A percentile compares a stretch with the other conserved stretches of the same genome.
Conservation (phyloP, 2,888 invertebrate species). For the Malachius bipustulatus region DNA sequence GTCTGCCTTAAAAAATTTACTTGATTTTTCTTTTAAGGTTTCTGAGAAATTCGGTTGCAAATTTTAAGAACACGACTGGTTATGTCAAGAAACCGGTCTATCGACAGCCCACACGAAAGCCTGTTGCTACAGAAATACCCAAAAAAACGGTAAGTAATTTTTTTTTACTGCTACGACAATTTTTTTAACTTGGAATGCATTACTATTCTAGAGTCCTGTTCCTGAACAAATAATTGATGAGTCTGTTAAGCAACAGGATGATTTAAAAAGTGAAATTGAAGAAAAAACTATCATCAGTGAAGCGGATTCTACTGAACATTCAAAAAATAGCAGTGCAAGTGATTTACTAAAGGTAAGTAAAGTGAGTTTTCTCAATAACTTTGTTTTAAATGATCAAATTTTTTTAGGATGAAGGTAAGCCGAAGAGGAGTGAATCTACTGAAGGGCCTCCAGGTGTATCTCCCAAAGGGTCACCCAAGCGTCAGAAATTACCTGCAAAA, state of each 20-base stretch:
- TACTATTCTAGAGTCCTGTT: no score
- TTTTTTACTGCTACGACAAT: constrained; percentile 3
- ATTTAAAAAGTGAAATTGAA: constrained; percentile 22
- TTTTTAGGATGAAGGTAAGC: not conserved
- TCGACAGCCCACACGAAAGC: constrained; percentile 11
- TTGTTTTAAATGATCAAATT: not conserved
- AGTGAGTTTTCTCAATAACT: no score
- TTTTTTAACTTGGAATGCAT: no score
- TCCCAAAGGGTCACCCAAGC: constrained; percentile 28
- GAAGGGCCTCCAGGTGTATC: constrained; percentile 35
- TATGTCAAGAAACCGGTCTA: constrained; percentile 50
- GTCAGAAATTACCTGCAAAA: constrained; percentile 21
- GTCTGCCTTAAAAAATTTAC: no score
- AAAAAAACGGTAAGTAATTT: constrained; percentile 7
- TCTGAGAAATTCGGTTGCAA: constrained; percentile 75
- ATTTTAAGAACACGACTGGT: constrained; percentile 86
- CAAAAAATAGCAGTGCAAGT: constrained; percentile 24
- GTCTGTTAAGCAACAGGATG: constrained; percentile 12
- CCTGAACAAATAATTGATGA: no score
- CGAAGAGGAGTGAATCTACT: constrained; percentile 8
- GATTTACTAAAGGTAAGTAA: not conserved
- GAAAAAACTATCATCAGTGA: constrained; percentile 36
- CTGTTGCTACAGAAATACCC: not conserved
- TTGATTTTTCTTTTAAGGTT: constrained; percentile 43
- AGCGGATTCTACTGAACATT: constrained; percentile 36